These are phyloP conservation scores for Cheirogaleus major DNA, from an alignment of 2,797 vertebrate species.

Conservation along the genomic window DNA sequence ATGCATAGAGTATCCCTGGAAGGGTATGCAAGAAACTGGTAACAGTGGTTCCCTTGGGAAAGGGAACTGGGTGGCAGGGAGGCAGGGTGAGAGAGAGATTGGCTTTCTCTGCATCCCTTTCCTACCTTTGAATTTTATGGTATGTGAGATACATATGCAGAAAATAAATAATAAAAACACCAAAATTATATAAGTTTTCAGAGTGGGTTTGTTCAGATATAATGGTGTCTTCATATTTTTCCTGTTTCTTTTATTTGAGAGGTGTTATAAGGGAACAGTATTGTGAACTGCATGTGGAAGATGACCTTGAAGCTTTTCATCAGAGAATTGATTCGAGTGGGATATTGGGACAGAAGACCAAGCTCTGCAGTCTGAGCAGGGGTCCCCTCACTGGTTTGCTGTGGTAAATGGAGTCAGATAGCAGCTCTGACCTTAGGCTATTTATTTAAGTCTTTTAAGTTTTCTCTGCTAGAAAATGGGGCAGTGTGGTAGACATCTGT, in stretches of 20 bases:
- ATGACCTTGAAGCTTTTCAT: not conserved
- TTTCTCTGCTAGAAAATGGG: not conserved
- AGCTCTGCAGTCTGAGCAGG: not conserved
- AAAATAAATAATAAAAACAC: not conserved
- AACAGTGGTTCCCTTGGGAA: not conserved
- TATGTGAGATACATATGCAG: not conserved
- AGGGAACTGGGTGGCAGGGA: not conserved
- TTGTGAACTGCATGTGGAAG: not conserved
- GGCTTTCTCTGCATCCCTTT: not conserved
- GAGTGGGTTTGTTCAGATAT: not conserved
- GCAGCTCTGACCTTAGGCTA: not conserved
- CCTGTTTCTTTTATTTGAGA: not conserved
- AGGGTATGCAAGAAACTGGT: not conserved
- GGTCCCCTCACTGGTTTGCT: not conserved
- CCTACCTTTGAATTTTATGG: not conserved
- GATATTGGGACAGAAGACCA: not conserved
- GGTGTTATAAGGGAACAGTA: not conserved
- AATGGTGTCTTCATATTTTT: not conserved
- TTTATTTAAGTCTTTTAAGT: conserved; percentile 30
- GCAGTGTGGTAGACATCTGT: not conserved
- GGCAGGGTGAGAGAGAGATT: not conserved
- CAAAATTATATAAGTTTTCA: not conserved
- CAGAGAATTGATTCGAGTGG: not conserved
- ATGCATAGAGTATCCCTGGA: not conserved
- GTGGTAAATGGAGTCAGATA: not conserved